Evolutionary conservation across 1,140 invertebrate genomes (phyloP), one percentile per base, ranked within the genome.

Genomic region (Linepithema humile): DNA sequence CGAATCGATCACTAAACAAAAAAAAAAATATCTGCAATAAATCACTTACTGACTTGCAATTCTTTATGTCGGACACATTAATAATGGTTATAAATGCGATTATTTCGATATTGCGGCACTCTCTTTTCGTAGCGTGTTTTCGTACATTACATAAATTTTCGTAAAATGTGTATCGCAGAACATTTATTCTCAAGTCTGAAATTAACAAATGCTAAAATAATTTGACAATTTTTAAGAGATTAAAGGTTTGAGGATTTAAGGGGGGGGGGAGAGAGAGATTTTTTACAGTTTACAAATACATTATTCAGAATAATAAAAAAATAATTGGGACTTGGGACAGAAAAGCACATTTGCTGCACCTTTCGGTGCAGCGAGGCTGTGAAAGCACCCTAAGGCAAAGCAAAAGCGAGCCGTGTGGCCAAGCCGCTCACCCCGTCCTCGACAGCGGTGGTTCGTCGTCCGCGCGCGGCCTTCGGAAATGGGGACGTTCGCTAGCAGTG

Each of bases 381-480:
- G 86, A 84, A 89, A 72, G 83, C 85, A 60, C 67, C 85, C 80
- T 87, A 87, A 88, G 85, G 85, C 78, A 59, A n/a, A n/a, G n/a
- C 67, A 85, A 86, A 80, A 64, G 59, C 78, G 78, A 78, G 17
- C 45, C 17, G 86, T 74, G 89, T 89, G 86, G 88, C 85, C 88
- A 89, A 92, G 91, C 89, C 90, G 90, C 90, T 93, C 91, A 94
- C 92, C 93, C 93, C 92, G 92, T 93, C 92, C 92, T 93, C 91
- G 88, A 73, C 83, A 77, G 62, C 91, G 92, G 91, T 92, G 91
- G 93, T 94, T 94, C 93, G 92, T 92, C 91, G 93, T 90, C 92
- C 93, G 91, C 88, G 50, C 88, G 88, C 89, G 90, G 92, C 93
- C 93, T 94, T 94, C 93, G 88, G 86, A 93, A 94, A 89, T 89